A percentile compares a stretch with the other conserved stretches of the same genome.
Evolutionary conservation across 2,797 vertebrate species (phyloP).

Genomic region (Buphagus erythrorhynchus): DNA sequence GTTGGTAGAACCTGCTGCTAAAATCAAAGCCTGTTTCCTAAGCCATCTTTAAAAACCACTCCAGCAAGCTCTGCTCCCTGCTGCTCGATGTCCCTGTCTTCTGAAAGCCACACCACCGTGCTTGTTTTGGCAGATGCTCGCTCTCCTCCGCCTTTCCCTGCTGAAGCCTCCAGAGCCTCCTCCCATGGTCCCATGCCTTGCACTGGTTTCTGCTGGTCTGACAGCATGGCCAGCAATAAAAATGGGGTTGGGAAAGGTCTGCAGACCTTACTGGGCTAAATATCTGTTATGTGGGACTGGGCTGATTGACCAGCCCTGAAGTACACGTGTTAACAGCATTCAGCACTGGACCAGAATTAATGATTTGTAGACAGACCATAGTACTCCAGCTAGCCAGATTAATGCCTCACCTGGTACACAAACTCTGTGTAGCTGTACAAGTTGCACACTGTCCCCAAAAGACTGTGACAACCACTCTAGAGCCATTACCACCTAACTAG

Average conservation of each 20-base stretch:
- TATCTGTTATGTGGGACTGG: not conserved
- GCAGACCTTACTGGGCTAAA: not conserved
- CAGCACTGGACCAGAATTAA: not conserved
- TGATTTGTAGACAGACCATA: not conserved
- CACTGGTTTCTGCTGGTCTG: not conserved
- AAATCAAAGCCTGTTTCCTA: slow-evolving; percentile 64
- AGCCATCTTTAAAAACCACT: slow-evolving; percentile 43
- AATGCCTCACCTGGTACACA: slow-evolving; percentile 62
- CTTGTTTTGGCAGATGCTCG: slow-evolving; percentile 2
- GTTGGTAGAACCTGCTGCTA: slow-evolving; percentile 43
- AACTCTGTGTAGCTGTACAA: slow-evolving; percentile 24
- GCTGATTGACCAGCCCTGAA: not conserved
- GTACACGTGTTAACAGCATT: not conserved
- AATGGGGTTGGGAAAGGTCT: not conserved
- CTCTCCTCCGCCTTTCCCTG: not conserved
- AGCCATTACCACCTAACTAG: slow-evolving; percentile 44
- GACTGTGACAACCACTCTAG: slow-evolving; percentile 18
- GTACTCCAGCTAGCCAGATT: slow-evolving; percentile 57
- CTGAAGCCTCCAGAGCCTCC: not conserved
- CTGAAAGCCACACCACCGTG: slow-evolving; percentile 26
- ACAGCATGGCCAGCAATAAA: not conserved
- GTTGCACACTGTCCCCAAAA: slow-evolving; percentile 34
- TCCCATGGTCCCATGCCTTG: not conserved
- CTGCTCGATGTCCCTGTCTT: not conserved
- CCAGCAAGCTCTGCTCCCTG: slow-evolving; percentile 44